Conservation (phyloP, 2,113 vertebrate species). For the Dasyurus viverrinus region DNA sequence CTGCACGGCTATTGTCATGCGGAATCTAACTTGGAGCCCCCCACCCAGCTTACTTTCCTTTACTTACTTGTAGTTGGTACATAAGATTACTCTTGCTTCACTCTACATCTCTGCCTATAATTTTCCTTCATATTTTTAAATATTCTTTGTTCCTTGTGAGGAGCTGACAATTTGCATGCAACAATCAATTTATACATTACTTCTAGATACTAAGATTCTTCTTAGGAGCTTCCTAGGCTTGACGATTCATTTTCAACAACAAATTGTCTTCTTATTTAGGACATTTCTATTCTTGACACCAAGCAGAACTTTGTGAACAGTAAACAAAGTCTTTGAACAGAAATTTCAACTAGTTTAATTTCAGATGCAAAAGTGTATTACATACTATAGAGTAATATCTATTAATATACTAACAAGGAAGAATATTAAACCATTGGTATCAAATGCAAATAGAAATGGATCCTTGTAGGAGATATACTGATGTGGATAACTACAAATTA, state of each 20-base stretch:
- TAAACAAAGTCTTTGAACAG: constrained; percentile 13
- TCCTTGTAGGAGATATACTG: background rate
- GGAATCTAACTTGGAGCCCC: background rate
- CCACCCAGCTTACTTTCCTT: background rate
- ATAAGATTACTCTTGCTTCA: background rate
- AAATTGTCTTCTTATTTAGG: constrained; percentile 22
- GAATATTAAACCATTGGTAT: constrained; percentile 29
- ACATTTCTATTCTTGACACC: background rate
- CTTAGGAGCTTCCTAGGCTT: background rate
- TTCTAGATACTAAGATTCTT: background rate
- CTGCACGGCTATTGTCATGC: background rate
- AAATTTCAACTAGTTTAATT: constrained; percentile 50
- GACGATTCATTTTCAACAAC: background rate
- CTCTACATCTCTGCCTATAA: background rate
- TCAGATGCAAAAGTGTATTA: constrained; percentile 32
- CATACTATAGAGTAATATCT: background rate
- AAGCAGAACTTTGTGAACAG: constrained; percentile 44
- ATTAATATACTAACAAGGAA: background rate
- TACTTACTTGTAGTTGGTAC: background rate
- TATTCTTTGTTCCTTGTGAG: background rate
- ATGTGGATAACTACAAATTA: background rate
- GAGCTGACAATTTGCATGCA: background rate
- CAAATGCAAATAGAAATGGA: constrained; percentile 50
- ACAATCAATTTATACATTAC: background rate
- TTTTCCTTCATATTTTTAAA: background rate